These are phyloP conservation scores for Paradisaea rubra DNA, from an alignment of 2,113 vertebrate species.

Conservation along the genomic window DNA sequence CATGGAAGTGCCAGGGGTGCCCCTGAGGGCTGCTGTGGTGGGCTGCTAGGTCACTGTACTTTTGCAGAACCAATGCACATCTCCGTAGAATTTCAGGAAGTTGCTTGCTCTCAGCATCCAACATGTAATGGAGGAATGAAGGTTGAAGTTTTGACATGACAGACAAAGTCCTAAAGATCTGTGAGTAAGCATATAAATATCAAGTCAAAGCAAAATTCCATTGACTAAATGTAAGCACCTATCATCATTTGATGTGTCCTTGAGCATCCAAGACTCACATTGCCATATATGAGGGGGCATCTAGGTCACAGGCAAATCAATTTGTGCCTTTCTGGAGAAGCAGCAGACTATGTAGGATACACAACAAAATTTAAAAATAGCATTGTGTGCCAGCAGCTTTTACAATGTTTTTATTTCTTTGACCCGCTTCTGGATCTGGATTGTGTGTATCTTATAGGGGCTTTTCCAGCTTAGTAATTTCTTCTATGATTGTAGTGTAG, in stretches of 20 bases:
- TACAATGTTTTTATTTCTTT: background rate
- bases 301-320: background rate
- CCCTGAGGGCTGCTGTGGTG: fast-evolving
- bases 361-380: background rate
- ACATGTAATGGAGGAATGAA: background rate
- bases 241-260: background rate
- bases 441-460: background rate
- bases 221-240: background rate
- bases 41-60: background rate
- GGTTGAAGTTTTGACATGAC: background rate
- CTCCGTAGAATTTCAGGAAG: background rate
- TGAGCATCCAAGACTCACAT: background rate
- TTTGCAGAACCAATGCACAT: background rate
- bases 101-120: background rate
- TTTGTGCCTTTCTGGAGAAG: background rate
- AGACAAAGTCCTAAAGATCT: background rate
- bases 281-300: background rate
- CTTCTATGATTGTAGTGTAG: background rate
- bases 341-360: background rate
- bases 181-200: background rate
- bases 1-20: background rate
- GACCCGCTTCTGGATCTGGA: background rate
- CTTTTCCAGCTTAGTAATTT: background rate
- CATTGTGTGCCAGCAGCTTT: background rate
- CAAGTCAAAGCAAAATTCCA: background rate